Evolutionary conservation across 1,140 invertebrate species (phyloP), one percentile per base, ranked within the genome.

Genomic region (Liolophura sinensis): DNA sequence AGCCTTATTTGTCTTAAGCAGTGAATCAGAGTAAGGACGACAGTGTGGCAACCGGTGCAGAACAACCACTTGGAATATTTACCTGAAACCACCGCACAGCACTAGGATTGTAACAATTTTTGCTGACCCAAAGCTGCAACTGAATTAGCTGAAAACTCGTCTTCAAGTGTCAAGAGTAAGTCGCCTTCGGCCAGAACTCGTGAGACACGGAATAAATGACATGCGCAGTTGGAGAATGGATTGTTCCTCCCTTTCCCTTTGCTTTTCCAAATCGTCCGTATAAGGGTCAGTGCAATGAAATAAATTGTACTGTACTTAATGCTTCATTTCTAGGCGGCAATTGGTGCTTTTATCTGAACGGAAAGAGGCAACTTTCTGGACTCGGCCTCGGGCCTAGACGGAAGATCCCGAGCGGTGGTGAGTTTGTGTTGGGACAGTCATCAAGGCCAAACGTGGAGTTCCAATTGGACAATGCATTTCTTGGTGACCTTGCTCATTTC

Each of bases 401-500:
- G 47, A 66, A 62, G 24, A 75, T 81, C 11, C 76, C 77, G 0
- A 65, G 71, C 12, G 79, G 79, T 24, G 81, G 81, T 0, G 77
- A 80, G 64, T 76, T 84, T 59, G 78, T 84, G 9, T 67, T 84
- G 6, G 82, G 82, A 9, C 82, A 84, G 62, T 67, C 79, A 16
- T 78, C 76, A 1, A 59, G 73, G 1, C 49, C 59, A 7, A 64
- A 69, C 11, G n/a, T 27, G 25, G 58, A 27, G 25, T n/a, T n/a
- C 14, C 31, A 40, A 40, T 40, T 40, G 31, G 60, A 56, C 15
- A 65, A 67, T 0, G 48, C 57, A 0, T 82, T 80, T 66, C 69
- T 79, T 57, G 84, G 83, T 24, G 77, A 81, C 62, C 65, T 85
- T 11, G 75, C 76, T 46, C 78, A 82, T 70, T 69, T 85, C 1